Evolutionary conservation across 2,797 vertebrate genomes (phyloP), one percentile per base, ranked within the genome.

Genomic region (Scyliorhinus canicula): DNA sequence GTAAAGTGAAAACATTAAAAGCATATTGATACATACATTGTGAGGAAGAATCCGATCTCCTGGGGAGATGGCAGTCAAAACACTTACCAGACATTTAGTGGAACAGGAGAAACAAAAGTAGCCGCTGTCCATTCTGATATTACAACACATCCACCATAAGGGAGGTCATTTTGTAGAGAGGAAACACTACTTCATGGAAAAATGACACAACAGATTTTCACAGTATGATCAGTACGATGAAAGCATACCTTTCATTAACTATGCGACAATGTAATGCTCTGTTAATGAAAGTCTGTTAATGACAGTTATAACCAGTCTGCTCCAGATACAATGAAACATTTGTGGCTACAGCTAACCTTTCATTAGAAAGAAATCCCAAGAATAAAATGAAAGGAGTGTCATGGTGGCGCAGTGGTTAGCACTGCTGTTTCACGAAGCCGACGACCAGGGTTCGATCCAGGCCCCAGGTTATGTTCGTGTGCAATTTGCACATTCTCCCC

Each of bases 351-450:
- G 57, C 55, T 60, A 63, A 90, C 86, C 16, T n/a, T 90, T 24
- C 35, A 90, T 44, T 40, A 88, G 31, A 11, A 88, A 57, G 28
- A 57, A n/a, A 57, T 88, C 85, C 11, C 21, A 88, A 65, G 57
- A 91, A 91, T 91, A 26, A 65, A 40, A 91, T 91, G 57, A 44
- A 91, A 44, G n/a, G n/a, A n/a, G n/a, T n/a, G n/a, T n/a, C n/a
- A n/a, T n/a, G n/a, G n/a, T n/a, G n/a, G n/a, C n/a, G n/a, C n/a
- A n/a, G n/a, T n/a, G n/a, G n/a, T n/a, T n/a, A n/a, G n/a, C n/a
- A n/a, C n/a, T n/a, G n/a, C n/a, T n/a, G n/a, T n/a, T n/a, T n/a
- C n/a, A n/a, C n/a, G n/a, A n/a, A n/a, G n/a, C n/a, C n/a, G n/a
- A n/a, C n/a, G n/a, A n/a, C n/a, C n/a, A n/a, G n/a, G n/a, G n/a